Conservation (phyloP, 2,797 vertebrate species). For the Mormyrops boulengeri region DNA sequence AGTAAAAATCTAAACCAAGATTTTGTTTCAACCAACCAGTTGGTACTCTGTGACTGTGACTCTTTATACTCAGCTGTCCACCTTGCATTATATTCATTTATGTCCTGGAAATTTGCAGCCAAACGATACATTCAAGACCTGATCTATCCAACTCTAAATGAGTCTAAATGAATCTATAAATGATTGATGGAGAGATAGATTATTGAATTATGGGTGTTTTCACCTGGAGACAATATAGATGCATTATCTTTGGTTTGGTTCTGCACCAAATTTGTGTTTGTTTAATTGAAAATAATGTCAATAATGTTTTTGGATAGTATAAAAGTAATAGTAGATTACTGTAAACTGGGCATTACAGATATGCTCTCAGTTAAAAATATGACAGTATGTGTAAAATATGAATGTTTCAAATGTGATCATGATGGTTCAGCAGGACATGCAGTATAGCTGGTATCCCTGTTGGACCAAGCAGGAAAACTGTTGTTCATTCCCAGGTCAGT, state of each 20-base stretch:
- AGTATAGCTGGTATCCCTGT: neutral
- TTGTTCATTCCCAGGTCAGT: neutral
- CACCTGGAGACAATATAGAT: neutral
- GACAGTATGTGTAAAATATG: neutral
- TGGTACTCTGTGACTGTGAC: neutral
- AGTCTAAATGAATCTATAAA: neutral
- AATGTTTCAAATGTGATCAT: neutral
- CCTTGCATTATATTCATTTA: neutral
- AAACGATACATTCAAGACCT: neutral
- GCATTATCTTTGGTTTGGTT: neutral
- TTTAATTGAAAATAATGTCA: neutral
- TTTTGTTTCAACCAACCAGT: neutral
- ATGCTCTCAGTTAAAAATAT: neutral
- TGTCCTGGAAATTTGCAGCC: neutral
- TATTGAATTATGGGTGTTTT: neutral
- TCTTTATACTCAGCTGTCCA: neutral
- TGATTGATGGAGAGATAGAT: neutral
- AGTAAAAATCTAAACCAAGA: neutral
- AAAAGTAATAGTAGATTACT: neutral
- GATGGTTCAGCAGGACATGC: neutral
- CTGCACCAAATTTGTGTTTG: neutral
- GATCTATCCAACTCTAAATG: neutral
- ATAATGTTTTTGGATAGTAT: neutral
- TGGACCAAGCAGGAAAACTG: neutral
- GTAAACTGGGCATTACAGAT: neutral